A percentile compares a stretch with the other conserved stretches of the same genome.
Conservation (phyloP, 2,888 invertebrate species). For the Harpalus rufipes region DNA sequence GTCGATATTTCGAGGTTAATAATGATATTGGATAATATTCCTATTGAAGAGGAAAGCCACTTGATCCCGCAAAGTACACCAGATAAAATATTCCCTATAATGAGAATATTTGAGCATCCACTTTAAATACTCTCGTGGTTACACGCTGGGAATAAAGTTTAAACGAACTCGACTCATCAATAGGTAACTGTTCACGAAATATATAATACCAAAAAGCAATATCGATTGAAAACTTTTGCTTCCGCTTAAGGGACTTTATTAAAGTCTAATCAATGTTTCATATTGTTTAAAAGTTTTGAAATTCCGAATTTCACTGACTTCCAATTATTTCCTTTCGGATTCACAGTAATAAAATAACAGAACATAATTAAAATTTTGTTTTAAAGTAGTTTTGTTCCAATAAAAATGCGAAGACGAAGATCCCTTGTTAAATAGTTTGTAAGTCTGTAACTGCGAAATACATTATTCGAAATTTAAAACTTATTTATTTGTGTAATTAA, state of each 20-base stretch:
- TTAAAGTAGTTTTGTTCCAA: background rate
- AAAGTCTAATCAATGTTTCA: slow-evolving; percentile 44
- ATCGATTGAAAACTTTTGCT: slow-evolving; percentile 46
- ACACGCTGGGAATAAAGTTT: slow-evolving; percentile 14
- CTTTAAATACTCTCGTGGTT: slow-evolving; percentile 25
- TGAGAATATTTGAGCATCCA: slow-evolving; percentile 17
- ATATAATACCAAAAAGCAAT: slow-evolving; percentile 44
- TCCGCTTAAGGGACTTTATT: slow-evolving; percentile 37
- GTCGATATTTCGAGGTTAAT: background rate
- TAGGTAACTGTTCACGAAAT: slow-evolving; percentile 40
- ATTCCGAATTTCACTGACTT: slow-evolving; percentile 20
- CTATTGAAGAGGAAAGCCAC: background rate
- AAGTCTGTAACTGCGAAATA: background rate
- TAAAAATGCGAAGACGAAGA: background rate
- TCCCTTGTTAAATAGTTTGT: background rate
- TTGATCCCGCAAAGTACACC: background rate
- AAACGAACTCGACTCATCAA: slow-evolving; percentile 27
- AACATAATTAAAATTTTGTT: slow-evolving; percentile 7
- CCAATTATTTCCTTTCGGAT: slow-evolving; percentile 38
- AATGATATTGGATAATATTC: background rate
- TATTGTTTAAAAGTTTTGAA: slow-evolving; percentile 46
- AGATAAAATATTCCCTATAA: background rate
- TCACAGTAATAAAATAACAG: slow-evolving; percentile 15
- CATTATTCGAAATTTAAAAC: no score
- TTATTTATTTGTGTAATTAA: background rate